Evolutionary conservation across 2,888 invertebrate species (phyloP), one percentile per base, ranked within the genome.

Genomic region (Pollenia amentaria): DNA sequence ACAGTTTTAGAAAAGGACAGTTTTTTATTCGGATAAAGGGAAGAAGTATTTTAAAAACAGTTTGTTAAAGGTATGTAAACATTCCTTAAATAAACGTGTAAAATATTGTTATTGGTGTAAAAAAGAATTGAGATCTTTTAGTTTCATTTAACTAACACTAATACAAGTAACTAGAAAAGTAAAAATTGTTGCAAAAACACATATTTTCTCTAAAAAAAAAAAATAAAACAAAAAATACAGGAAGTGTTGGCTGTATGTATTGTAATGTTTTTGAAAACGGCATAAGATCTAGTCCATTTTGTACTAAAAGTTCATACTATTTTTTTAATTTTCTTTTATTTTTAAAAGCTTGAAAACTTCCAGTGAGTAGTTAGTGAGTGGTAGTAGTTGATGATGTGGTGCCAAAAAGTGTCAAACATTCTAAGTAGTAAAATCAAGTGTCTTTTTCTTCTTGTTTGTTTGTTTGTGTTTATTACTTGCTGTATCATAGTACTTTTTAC

Each of bases 391-490:
- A 81, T 78, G 87, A 85, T 87, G 84, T 88, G 89, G 89, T 89
- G 90, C 91, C 90, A 89, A 90, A 91, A 92, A 92, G 92, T 92
- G 92, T 92, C 92, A 92, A 92, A 91, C 92, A 92, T 92, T 92
- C 90, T 91, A 92, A 92, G 91, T 92, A 92, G 92, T 92, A 91
- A 92, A 92, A 92, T 92, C 92, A 92, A 92, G 91, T 92, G 91
- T 91, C 90, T 91, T 90, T 92, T 91, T 91, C 90, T 91, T 89
- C 88, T 89, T 89, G 85, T 87, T 89, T 88, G 85, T 88, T 87
- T 48, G 21, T 73, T 60, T 83, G 57, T 79, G 42, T 81, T 67
- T 85, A 55, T 79, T 70, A 70, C 70, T 70, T 69, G 57, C 46
- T 57, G 70, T 62, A 69, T 70, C 64, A 42, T 64, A 38, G 53